Evolutionary conservation across 2,888 invertebrate genomes (phyloP).

Genomic region (Actias luna): DNA sequence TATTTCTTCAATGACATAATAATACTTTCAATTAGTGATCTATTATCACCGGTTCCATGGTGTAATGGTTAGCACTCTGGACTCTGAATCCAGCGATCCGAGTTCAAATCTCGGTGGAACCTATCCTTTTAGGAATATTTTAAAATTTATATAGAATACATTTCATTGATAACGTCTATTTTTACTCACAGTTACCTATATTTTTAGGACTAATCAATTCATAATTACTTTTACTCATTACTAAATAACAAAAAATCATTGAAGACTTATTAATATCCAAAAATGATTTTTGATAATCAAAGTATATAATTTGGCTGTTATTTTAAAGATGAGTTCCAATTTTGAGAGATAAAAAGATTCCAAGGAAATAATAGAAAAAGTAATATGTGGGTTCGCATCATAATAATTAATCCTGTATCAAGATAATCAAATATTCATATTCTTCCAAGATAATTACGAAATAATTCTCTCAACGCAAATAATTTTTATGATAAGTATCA

Average conservation of each 20-base stretch:
- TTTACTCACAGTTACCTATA: not conserved
- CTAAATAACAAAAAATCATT: not conserved
- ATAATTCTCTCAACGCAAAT: not conserved
- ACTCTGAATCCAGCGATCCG: conserved; percentile 91
- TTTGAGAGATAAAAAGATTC: no score
- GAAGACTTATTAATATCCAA: no score
- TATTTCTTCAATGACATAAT: not conserved
- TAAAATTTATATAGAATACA: not conserved
- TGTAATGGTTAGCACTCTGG: conserved; percentile 90
- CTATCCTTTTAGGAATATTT: conserved; percentile 37
- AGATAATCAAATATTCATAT: not conserved
- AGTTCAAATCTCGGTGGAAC: conserved; percentile 91
- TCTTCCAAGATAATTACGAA: not conserved
- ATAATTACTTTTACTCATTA: not conserved
- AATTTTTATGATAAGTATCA: no score
- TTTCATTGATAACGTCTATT: not conserved
- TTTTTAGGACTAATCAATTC: not conserved
- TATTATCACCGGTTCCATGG: conserved; percentile 80
- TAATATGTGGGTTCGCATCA: not conserved
- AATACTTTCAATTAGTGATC: not conserved
- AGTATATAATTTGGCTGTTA: not conserved
- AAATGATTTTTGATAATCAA: not conserved
- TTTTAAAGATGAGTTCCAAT: not conserved
- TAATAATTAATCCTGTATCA: not conserved
- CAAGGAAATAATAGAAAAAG: not conserved